These are phyloP conservation scores for Spatulosminthurus flaviceps DNA, from an alignment of 2,888 invertebrate genomes.

Conservation along the genomic window DNA sequence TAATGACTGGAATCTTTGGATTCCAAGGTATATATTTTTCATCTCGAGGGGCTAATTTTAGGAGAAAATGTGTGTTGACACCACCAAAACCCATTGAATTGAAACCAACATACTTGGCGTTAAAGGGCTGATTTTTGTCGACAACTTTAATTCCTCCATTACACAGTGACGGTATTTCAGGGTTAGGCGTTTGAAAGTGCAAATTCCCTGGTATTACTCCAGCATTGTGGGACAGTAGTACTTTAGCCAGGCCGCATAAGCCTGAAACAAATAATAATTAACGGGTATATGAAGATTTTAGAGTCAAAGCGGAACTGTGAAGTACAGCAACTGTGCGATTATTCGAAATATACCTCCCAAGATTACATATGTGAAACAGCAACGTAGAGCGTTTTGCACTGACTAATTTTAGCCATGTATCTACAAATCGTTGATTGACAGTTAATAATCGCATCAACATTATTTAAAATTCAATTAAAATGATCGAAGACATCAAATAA, in stretches of 20 bases:
- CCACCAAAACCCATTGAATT: slow-evolving; percentile 99
- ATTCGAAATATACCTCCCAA: too few relatives aligned
- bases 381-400: too few relatives aligned
- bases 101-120: slow-evolving; percentile 89
- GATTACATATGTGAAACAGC: too few relatives aligned
- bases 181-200: slow-evolving; percentile 86
- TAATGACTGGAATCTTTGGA: slow-evolving; percentile 59
- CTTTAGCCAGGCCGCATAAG: slow-evolving; percentile 83
- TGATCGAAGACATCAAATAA: too few relatives aligned
- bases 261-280: too few relatives aligned
- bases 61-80: slow-evolving; percentile 88
- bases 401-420: too few relatives aligned
- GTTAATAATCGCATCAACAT: too few relatives aligned
- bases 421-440: too few relatives aligned
- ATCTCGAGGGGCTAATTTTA: slow-evolving; percentile 65
- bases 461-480: too few relatives aligned
- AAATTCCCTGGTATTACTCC: slow-evolving; percentile 87
- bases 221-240: slow-evolving; percentile 67
- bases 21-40: background rate
- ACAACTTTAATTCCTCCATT: slow-evolving; percentile 68
- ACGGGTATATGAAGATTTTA: too few relatives aligned
- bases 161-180: slow-evolving; percentile 75
- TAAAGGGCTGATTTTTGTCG: slow-evolving; percentile 71
- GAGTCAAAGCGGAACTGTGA: too few relatives aligned
- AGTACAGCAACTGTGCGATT: too few relatives aligned